Base-by-base conservation (phyloP, 2,888 invertebrate genomes). In the Xanthorhoe designata region DNA sequence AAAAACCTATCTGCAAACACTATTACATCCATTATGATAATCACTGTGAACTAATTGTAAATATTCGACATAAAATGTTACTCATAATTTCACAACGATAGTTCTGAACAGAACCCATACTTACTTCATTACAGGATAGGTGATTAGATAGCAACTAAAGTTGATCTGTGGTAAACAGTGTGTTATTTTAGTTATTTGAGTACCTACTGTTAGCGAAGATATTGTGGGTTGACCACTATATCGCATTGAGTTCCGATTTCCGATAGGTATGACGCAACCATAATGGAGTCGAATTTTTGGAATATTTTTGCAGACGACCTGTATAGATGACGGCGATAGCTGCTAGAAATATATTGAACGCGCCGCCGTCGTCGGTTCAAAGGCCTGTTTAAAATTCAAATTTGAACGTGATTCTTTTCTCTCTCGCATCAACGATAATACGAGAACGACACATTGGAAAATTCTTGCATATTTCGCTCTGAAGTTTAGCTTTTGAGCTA, bases 331-430 rank as follows among this genome's bases (percentile, higher is more conserved):
- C 17, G 17, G 47, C 15, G 47, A 47, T 47, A 15, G 15, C 47
- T 47, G 1, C 47, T 17, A 47, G 7, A 47, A 45, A 15, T 15
- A 17, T 47, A 47, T 32, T 45, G 52, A 29, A 52, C 17, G 45
- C 45, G 45, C 45, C 53, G 47, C 29, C 17, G 24, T 24, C 24
- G 45, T 51, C 50, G 49, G 42, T 60, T 52, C 49, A 57, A 62
- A 56, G 7, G 53, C 54, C 56, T 64, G 64, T 24, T 64, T 64
- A 64, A 66, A 59, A 72, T 68, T 69, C 61, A 54, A 61, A 61
- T 47, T 47, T 10, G 65, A 57, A 70, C 70, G 66, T 72, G 72
- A 68, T 66, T 68, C 18, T 68, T 64, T 54, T 49, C 61, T 13
- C 35, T 42, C 47, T 47, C 50, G 53, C 64, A 64, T 69, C 67